Percentiles rank a stretch among this genome's conserved stretches.
phyloP scores from a whole-genome alignment of 1,140 invertebrate genomes.

The Argopecten irradians region DNA sequence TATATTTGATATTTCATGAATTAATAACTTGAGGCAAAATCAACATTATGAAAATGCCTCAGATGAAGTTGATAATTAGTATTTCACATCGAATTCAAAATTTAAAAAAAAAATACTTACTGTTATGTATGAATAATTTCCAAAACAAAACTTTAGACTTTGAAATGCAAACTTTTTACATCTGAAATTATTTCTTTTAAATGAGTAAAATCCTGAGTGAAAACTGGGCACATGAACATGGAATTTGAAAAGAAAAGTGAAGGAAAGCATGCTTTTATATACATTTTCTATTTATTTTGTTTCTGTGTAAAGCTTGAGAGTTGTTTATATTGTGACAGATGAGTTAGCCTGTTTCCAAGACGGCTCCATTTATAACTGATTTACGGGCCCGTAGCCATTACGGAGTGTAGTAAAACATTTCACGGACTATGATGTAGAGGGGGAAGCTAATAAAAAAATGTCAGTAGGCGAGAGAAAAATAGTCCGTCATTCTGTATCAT shows the following conservation, averaged over 20 bases:
- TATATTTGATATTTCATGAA: too few species aligned
- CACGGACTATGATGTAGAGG: not conserved
- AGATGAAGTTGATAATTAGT: too few species aligned
- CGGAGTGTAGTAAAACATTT: not conserved
- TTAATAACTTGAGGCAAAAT: too few species aligned
- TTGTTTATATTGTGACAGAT: constrained; percentile 1
- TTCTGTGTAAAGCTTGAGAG: not conserved
- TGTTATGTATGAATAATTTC: not conserved
- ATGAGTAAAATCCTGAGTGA: not conserved
- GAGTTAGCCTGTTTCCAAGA: not conserved
- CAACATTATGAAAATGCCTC: too few species aligned
- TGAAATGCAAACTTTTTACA: not conserved
- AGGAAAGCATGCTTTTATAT: not conserved
- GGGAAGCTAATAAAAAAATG: not conserved
- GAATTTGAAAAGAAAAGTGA: not conserved
- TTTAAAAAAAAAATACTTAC: too few species aligned
- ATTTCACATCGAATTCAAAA: too few species aligned
- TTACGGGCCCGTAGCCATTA: not conserved
- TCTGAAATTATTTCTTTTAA: not conserved
- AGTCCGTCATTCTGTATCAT: not conserved
- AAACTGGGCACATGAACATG: not conserved
- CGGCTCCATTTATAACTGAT: not conserved
- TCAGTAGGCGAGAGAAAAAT: not conserved
- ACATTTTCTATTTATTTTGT: not conserved
- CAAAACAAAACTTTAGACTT: not conserved